Percentiles rank a stretch among this genome's conserved stretches.
Conservation (phyloP, 2,888 invertebrate species). For the Ophonus ardosiacus region DNA sequence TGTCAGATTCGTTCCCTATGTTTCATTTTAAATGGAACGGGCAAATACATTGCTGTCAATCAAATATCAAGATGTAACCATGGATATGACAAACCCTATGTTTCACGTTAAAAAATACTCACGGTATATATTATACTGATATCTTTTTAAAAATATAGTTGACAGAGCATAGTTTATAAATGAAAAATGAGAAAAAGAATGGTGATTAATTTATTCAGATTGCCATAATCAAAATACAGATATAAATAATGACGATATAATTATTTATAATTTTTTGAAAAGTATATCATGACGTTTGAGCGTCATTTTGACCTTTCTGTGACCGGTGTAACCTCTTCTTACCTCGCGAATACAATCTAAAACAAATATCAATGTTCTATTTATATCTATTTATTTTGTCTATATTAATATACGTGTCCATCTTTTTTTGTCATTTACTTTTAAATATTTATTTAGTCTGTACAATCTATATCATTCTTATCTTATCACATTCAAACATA, state of each 20-base stretch:
- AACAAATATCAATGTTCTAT: background rate
- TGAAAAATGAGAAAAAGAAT: background rate
- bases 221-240: background rate
- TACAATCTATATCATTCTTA: constrained; percentile 7
- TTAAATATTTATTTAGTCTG: constrained; percentile 30
- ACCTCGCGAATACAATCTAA: background rate
- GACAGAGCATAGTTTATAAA: too few relatives aligned
- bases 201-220: background rate
- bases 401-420: background rate
- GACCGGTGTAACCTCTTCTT: too few relatives aligned
- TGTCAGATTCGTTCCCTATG: too few relatives aligned
- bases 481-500: constrained; percentile 18
- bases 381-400: background rate
- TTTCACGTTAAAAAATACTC: too few relatives aligned
- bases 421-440: background rate
- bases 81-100: too few relatives aligned
- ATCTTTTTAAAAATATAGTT: too few relatives aligned
- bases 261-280: background rate
- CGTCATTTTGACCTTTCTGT: background rate
- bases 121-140: too few relatives aligned
- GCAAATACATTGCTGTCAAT: too few relatives aligned
- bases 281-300: background rate
- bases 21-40: too few relatives aligned
- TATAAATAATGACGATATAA: background rate
- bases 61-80: too few relatives aligned